Conservation (phyloP, 1,140 invertebrate species). For the Macrocentrus cingulum region DNA sequence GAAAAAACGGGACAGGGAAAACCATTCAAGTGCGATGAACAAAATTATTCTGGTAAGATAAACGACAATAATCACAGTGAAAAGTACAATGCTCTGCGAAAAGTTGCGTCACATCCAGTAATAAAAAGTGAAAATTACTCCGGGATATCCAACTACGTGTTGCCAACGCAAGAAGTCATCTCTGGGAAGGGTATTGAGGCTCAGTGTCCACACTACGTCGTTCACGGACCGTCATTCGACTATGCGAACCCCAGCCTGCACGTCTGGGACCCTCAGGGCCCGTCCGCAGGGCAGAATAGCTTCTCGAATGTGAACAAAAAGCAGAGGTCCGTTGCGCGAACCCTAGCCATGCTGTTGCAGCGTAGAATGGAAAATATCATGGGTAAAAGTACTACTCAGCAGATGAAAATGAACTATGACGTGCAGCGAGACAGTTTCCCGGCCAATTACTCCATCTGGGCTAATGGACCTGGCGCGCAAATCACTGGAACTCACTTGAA, state of each 20-base stretch:
- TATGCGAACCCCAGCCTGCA: conserved; percentile 45
- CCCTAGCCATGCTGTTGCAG: conserved; percentile 65
- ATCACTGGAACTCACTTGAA: conserved; percentile 44
- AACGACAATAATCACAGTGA: conserved; percentile 44
- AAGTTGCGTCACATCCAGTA: conserved; percentile 40
- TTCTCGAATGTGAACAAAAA: conserved; percentile 48
- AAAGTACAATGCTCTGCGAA: conserved; percentile 43
- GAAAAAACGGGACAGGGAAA: conserved; percentile 31
- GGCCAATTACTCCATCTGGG: conserved; percentile 57
- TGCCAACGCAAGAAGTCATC: conserved; percentile 46
- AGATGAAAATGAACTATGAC: conserved; percentile 52
- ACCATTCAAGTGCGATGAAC: conserved; percentile 47
- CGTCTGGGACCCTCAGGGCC: conserved; percentile 51
- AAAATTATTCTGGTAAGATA: conserved; percentile 42
- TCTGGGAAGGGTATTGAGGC: conserved; percentile 46
- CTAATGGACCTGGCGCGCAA: conserved; percentile 46
- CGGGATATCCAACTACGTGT: conserved; percentile 48
- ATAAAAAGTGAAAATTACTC: conserved; percentile 47
- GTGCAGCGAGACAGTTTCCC: conserved; percentile 47
- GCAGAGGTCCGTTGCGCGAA: conserved; percentile 61
- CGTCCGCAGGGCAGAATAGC: conserved; percentile 40
- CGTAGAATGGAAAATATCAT: conserved; percentile 69
- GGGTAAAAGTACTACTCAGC: conserved; percentile 58
- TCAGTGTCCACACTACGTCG: conserved; percentile 51
- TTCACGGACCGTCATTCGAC: conserved; percentile 46